These are phyloP conservation scores for Nerophis ophidion DNA, from an alignment of 2,113 vertebrate species.

Conservation along the genomic window DNA sequence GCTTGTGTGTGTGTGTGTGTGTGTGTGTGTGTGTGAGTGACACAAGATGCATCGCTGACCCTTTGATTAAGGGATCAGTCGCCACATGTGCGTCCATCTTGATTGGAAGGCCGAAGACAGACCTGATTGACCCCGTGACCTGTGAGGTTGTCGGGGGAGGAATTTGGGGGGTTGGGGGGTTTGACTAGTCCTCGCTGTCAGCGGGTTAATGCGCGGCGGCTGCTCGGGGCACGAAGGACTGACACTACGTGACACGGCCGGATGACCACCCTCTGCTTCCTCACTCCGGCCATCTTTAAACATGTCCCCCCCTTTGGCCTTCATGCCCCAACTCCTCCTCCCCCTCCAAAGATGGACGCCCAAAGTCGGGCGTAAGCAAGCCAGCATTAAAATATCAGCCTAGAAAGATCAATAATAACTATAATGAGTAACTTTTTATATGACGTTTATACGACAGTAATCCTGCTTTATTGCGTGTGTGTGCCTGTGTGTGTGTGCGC, in stretches of 20 bases:
- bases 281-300: constrained; percentile 46
- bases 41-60: constrained; percentile 51
- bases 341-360: no score
- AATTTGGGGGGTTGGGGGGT: constrained; percentile 21
- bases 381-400: no score
- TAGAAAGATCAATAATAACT: no score
- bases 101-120: constrained; percentile 81
- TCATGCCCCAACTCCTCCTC: no score
- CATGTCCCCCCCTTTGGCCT: constrained; percentile 6
- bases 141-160: constrained; percentile 64
- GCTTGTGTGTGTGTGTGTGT: constrained; percentile 23
- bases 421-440: no score
- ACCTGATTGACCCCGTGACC: constrained; percentile 90
- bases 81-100: constrained; percentile 83
- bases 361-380: no score
- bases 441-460: no score
- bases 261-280: constrained; percentile 53
- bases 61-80: constrained; percentile 72
- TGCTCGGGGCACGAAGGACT: constrained; percentile 81
- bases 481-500: no score
- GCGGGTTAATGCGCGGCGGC: constrained; percentile 91
- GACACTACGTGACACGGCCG: constrained; percentile 79
- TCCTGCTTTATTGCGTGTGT: no score
- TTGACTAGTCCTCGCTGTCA: constrained; percentile 74
- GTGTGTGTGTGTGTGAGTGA: constrained; percentile 27